Base-by-base conservation (phyloP, 2,888 invertebrate genomes). In the Drosophila limbata region DNA sequence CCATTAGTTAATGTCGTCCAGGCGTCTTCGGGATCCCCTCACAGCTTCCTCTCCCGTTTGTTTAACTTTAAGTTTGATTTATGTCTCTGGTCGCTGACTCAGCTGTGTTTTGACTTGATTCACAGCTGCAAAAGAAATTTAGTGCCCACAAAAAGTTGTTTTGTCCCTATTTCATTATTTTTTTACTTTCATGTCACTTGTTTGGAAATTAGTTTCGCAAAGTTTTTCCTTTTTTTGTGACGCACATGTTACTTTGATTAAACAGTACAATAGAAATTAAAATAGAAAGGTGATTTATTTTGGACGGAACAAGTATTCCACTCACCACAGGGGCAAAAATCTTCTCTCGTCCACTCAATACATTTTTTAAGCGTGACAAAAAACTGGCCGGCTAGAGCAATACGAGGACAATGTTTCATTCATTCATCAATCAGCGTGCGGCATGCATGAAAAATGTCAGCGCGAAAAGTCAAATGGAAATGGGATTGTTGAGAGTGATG, bases 361-460 rank as follows among this genome's bases (percentile, higher is more conserved):
- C 52, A 64, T 82, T 77, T 40, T 84, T 80, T 48, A 75, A 68
- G 66, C 65, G 55, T 72, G 80, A 68, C 79, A 78, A 78, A 77
- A 77, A 76, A 64, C 71, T 39, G 61, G 35, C 44, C 42, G 62
- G 51, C 71, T 60, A 47, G 15, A 66, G 70, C 77, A 74, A 74
- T 66, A 67, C 60, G 69, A 74, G 71, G 64, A 67, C 56, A 75
- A 57, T 69, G 69, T 77, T 69, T 79, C 79, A 79, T 81, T 81
- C 81, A 86, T 81, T 84, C 82, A 84, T 84, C 84, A 87, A 84
- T 87, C 84, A 87, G 76, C 56, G 82, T 57, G 80, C 66, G 80
- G 66, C 85, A 82, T 77, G 68, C 82, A 80, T 84, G 78, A 78
- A 84, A 84, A 87, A 80, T 82, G 76, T 87, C 78, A 81, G 50